Evolutionary conservation across 2,797 vertebrate species (phyloP).

Genomic region (Euthynnus affinis): DNA sequence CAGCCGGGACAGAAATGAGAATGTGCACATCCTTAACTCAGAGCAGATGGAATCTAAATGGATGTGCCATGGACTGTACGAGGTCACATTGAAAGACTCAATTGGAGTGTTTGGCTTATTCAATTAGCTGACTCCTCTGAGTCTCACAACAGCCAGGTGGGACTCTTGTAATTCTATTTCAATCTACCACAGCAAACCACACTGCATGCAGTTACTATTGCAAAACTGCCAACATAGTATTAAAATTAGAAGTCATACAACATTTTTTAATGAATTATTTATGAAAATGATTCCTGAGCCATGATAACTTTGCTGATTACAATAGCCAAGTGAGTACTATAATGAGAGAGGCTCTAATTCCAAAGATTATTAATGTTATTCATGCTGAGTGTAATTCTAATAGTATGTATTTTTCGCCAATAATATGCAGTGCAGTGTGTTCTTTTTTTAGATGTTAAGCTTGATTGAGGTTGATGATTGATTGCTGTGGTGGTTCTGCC

Average conservation of each 20-base stretch:
- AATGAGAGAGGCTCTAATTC: background rate
- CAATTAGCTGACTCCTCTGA: constrained; percentile 75
- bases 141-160: constrained; percentile 70
- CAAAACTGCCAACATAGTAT: constrained; percentile 4
- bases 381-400: background rate
- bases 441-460: constrained; percentile 24
- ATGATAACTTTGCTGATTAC: constrained; percentile 20
- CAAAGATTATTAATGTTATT: constrained; percentile 21
- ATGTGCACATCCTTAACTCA: constrained; percentile 72
- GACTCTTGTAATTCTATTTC: constrained; percentile 62
- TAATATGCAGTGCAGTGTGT: background rate
- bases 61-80: constrained; percentile 73
- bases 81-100: constrained; percentile 80
- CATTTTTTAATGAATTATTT: constrained; percentile 5
- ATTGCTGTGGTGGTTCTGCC: constrained; percentile 31
- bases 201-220: background rate
- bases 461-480: constrained; percentile 35
- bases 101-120: constrained; percentile 76
- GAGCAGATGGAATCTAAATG: constrained; percentile 83
- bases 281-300: background rate
- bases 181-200: constrained; percentile 40
- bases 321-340: background rate
- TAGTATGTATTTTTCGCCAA: background rate
- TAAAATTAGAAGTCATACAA: constrained; percentile 23
- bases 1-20: constrained; percentile 73